A percentile compares a stretch with the other conserved stretches of the same genome.
Conservation (phyloP, 1,140 invertebrate species). For the Lepidurus couesii region DNA sequence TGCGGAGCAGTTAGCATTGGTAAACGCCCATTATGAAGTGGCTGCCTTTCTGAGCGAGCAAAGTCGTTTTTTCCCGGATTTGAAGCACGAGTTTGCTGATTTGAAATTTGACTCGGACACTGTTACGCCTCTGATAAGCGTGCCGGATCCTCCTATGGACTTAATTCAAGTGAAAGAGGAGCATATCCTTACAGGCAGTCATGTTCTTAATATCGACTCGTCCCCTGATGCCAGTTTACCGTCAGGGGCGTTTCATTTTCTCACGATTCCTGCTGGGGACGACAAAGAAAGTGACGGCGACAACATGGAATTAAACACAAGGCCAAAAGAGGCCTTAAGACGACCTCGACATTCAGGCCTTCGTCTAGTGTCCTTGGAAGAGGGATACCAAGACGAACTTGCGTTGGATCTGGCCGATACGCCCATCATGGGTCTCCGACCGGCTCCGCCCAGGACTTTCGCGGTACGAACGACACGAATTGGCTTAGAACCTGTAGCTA, state of each 20-base stretch:
- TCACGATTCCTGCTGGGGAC: neutral
- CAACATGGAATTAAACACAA: neutral
- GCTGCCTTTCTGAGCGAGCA: neutral
- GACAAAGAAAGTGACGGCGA: neutral
- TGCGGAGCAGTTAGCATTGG: neutral
- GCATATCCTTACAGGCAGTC: neutral
- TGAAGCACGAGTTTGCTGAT: neutral
- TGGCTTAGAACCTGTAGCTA: slow-evolving; percentile 27
- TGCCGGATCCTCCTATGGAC: neutral
- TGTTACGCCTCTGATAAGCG: neutral
- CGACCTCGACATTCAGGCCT: slow-evolving; percentile 2
- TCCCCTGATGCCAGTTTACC: neutral
- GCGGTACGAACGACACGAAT: slow-evolving; percentile 17
- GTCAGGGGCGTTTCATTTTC: slow-evolving; percentile 1
- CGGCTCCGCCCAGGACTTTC: slow-evolving; percentile 16
- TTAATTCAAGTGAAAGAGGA: slow-evolving; percentile 10
- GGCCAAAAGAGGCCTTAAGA: neutral
- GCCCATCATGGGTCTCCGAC: slow-evolving; percentile 17
- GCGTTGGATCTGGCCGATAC: neutral
- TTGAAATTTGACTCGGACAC: slow-evolving; percentile 1
- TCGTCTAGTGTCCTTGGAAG: slow-evolving; percentile 3
- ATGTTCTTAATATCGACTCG: slow-evolving; percentile 1
- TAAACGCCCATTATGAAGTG: neutral
- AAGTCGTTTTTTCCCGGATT: neutral
- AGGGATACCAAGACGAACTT: neutral